Evolutionary conservation across 1,140 invertebrate genomes (phyloP).

Genomic region (Pogonomyrmex barbatus): DNA sequence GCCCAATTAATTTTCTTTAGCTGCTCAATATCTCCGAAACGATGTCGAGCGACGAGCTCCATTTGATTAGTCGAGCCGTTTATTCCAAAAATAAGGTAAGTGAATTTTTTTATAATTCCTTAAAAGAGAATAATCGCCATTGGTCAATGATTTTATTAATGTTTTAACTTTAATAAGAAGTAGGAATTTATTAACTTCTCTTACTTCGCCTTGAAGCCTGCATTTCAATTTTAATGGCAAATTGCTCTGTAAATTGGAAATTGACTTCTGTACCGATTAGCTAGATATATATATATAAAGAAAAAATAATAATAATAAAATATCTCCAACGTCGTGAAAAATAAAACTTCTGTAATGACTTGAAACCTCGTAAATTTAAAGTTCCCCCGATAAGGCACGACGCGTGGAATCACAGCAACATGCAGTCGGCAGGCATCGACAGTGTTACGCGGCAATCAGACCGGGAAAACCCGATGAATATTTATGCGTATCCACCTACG

Average conservation of each 20-base stretch:
- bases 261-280: background rate
- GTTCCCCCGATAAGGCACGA: background rate
- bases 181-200: no score
- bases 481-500: conserved; percentile 41
- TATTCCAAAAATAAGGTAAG: conserved; percentile 35
- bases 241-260: background rate
- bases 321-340: background rate
- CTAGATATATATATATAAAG: background rate
- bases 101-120: conserved; percentile 5
- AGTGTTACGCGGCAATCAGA: conserved; percentile 20
- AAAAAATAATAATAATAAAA: background rate
- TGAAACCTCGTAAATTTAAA: background rate
- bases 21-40: conserved; percentile 41
- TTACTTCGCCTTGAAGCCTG: background rate
- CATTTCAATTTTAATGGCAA: background rate
- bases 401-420: background rate
- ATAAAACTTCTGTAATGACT: conserved; percentile 4
- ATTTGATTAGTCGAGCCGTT: conserved; percentile 30
- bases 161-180: background rate
- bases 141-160: background rate
- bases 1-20: conserved; percentile 59
- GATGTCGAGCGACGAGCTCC: conserved; percentile 9
- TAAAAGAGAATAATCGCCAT: background rate
- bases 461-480: conserved; percentile 35
- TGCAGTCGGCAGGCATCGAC: conserved; percentile 9